Percentiles rank a stretch among this genome's conserved stretches.
Evolutionary conservation across 2,888 invertebrate species (phyloP).

Genomic region (Pediacus dermestoides): DNA sequence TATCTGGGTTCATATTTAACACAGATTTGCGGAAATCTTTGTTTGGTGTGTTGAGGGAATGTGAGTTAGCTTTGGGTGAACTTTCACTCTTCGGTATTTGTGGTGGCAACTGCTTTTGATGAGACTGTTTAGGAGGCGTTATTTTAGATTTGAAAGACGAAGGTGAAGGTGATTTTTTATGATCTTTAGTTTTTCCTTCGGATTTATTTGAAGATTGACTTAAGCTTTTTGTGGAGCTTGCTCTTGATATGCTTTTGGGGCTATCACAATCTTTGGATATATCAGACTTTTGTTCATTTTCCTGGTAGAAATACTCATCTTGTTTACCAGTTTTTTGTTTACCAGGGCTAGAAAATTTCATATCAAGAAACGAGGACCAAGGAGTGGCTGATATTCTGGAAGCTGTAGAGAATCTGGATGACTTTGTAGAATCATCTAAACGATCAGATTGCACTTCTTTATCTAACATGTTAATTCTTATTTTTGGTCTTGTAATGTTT

Average conservation of each 20-base stretch:
- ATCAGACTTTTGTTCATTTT: constrained; percentile 43
- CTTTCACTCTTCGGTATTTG: constrained; percentile 51
- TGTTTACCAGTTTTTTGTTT: constrained; percentile 23
- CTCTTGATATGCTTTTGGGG: constrained; percentile 46
- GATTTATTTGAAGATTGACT: constrained; percentile 38
- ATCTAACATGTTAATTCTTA: constrained; percentile 57
- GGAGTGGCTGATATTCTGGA: constrained; percentile 54
- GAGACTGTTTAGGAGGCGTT: constrained; percentile 34
- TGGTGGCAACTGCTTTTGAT: constrained; percentile 44
- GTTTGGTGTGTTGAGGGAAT: constrained; percentile 54
- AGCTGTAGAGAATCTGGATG: constrained; percentile 63
- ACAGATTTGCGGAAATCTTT: constrained; percentile 74
- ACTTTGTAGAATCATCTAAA: constrained; percentile 64
- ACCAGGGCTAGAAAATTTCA: constrained; percentile 50
- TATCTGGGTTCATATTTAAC: constrained; percentile 60
- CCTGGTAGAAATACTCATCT: constrained; percentile 29
- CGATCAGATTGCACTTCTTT: constrained; percentile 73
- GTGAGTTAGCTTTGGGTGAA: constrained; percentile 37
- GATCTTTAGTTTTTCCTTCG: constrained; percentile 28
- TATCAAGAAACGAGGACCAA: constrained; percentile 62
- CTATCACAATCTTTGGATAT: constrained; percentile 44
- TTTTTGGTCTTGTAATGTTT: constrained; percentile 60
- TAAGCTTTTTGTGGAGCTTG: constrained; percentile 50
- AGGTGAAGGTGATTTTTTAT: constrained; percentile 32
- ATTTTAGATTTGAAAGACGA: constrained; percentile 31